These are phyloP conservation scores for Amia ocellicauda DNA, from an alignment of 2,113 vertebrate species.

Conservation along the genomic window DNA sequence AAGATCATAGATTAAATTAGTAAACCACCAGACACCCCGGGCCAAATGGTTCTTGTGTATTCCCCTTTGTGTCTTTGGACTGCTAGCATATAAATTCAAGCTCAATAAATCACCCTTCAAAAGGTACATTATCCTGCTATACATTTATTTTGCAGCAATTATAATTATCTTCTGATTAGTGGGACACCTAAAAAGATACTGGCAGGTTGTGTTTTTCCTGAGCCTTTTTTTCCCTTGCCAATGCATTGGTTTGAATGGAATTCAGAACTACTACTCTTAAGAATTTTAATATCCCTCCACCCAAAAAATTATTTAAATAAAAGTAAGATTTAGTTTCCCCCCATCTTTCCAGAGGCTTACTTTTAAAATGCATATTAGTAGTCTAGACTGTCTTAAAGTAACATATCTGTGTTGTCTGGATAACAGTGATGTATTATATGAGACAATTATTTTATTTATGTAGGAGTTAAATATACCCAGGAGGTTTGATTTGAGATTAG, in stretches of 20 bases:
- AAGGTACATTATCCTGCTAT: background rate
- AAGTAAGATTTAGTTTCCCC: background rate
- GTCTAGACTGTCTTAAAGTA: constrained; percentile 62
- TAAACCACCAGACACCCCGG: background rate
- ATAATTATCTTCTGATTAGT: too few species aligned
- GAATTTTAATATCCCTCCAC: background rate
- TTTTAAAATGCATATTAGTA: background rate
- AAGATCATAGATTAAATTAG: constrained; percentile 8
- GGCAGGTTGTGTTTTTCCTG: background rate
- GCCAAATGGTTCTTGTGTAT: background rate
- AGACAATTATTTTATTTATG: constrained; percentile 73
- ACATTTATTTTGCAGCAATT: background rate
- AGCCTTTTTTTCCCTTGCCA: too few species aligned
- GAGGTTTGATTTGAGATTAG: constrained; percentile 59
- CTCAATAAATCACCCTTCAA: background rate
- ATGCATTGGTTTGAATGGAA: background rate
- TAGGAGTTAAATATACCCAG: constrained; percentile 64
- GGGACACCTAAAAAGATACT: background rate
- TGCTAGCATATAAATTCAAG: background rate
- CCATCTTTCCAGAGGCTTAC: too few species aligned
- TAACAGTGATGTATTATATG: constrained; percentile 62
- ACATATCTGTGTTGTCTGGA: constrained; percentile 59
- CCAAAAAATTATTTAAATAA: too few species aligned
- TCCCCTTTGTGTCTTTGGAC: background rate
- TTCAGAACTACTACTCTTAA: background rate